Evolutionary conservation across 2,888 invertebrate genomes (phyloP), one percentile per base, ranked within the genome.

Genomic region (Therioaphis trifolii): DNA sequence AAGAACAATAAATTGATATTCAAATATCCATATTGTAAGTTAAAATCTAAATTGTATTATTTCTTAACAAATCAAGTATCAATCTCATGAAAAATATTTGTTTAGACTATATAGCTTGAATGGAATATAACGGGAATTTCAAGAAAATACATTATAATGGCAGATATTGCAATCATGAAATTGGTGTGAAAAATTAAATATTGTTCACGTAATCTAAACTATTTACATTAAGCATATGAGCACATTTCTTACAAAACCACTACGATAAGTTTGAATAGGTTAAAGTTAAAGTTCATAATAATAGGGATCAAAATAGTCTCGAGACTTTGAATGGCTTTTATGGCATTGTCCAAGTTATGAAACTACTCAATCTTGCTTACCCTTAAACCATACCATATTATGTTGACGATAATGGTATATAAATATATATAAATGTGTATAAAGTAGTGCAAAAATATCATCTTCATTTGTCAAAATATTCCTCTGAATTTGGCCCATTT

Each of bases 301-400:
- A 61, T 82, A n/a, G 71, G 71, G 46, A 82, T 82, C 82, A 74
- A 52, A 82, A 72, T 63, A 52, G 58, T 72, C 82, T 72, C 24
- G 21, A 74, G 82, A 82, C 71, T 82, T 71, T 74, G 29, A 74
- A 74, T 49, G 27, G 63, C 49, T 63, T 72, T 80, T 52, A 74
- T 46, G 58, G 49, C 40, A 72, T 49, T 82, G 63, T 82, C 72
- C 63, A 52, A 63, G 74, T 82, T 74, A 74, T 63, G 82, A 72
- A 82, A 49, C 61, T 52, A 82, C 63, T 82, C 82, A 82, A 74
- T 82, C 82, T 74, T 82, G 63, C 71, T 82, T 82, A 82, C 72
- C 55, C 63, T 61, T 72, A 74, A 82, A 82, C 80, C 74, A 49
- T 74, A 52, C 82, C 61, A 72, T 61, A 80, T 80, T 71, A 80